A percentile compares a stretch with the other conserved stretches of the same genome.
These are phyloP conservation scores for Polia nebulosa DNA, from an alignment of 2,888 invertebrate genomes.

Conservation along the genomic window DNA sequence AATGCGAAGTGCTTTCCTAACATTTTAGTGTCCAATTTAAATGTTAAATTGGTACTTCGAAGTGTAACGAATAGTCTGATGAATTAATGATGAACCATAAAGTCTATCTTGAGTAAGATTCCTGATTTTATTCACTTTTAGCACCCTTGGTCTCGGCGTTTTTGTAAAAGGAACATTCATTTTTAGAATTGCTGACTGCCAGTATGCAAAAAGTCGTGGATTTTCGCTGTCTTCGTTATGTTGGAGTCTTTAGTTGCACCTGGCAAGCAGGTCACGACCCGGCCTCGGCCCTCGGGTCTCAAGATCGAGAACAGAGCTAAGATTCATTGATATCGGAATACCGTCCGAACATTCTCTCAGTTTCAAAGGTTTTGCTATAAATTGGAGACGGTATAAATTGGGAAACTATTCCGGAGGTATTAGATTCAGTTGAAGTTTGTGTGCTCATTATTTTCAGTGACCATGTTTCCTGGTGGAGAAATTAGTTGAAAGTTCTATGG, in stretches of 20 bases:
- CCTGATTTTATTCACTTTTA: slow-evolving; percentile 28
- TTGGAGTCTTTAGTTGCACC: slow-evolving; percentile 70
- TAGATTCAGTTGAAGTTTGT: slow-evolving; percentile 49
- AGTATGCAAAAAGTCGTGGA: slow-evolving; percentile 13
- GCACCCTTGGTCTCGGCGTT: background rate
- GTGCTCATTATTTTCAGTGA: slow-evolving; percentile 43
- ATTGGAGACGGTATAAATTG: slow-evolving; percentile 63
- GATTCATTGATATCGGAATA: slow-evolving; percentile 76
- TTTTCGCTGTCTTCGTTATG: slow-evolving; percentile 46
- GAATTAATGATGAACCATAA: slow-evolving; percentile 45
- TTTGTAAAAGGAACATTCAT: slow-evolving; percentile 14
- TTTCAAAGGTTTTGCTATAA: slow-evolving; percentile 67
- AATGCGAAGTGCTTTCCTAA: slow-evolving; percentile 50
- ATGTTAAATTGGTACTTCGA: slow-evolving; percentile 52
- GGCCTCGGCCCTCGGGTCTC: slow-evolving; percentile 68
- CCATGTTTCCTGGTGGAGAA: slow-evolving; percentile 24
- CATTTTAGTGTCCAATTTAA: slow-evolving; percentile 56
- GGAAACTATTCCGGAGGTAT: slow-evolving; percentile 60
- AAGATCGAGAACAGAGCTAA: slow-evolving; percentile 71
- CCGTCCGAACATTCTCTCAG: slow-evolving; percentile 67
- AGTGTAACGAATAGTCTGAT: slow-evolving; percentile 41
- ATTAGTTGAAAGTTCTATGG: slow-evolving; percentile 24
- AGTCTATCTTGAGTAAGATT: slow-evolving; percentile 35
- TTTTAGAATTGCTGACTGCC: slow-evolving; percentile 9
- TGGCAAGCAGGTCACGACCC: slow-evolving; percentile 78